Percentiles rank a stretch among this genome's conserved stretches.
Evolutionary conservation across 2,113 vertebrate species (phyloP).

Genomic region (Calyptommatus sinebrachiatus): DNA sequence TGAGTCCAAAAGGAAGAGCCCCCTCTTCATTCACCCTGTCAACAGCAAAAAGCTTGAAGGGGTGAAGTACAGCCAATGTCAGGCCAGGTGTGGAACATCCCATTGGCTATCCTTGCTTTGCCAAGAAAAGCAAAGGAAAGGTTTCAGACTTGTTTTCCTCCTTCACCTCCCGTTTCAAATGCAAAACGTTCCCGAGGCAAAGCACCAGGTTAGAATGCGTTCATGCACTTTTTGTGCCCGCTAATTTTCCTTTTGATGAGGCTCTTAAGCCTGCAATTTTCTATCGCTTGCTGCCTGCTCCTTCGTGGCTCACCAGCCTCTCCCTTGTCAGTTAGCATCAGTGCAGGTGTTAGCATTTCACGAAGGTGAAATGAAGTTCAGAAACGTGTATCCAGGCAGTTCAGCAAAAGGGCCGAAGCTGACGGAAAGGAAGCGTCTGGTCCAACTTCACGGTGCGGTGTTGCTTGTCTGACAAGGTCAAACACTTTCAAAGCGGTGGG

Average conservation of each 20-base stretch:
- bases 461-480: constrained; percentile 31
- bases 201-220: not conserved
- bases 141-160: too few relatives aligned
- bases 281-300: not conserved
- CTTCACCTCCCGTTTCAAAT: too few relatives aligned
- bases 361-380: constrained; percentile 21
- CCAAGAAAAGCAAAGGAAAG: not conserved
- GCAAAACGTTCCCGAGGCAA: not conserved
- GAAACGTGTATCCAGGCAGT: constrained; percentile 13
- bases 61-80: not conserved
- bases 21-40: not conserved
- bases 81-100: not conserved
- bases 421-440: constrained; percentile 13
- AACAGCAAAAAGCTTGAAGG: not conserved
- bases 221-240: not conserved
- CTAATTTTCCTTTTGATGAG: not conserved
- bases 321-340: constrained; percentile 24
- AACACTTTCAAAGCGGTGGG: not conserved
- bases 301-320: not conserved
- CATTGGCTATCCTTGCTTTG: not conserved
- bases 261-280: too few relatives aligned
- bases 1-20: not conserved
- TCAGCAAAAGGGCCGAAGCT: constrained; percentile 11
- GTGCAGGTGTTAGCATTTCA: constrained; percentile 5
- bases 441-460: constrained; percentile 14